A percentile compares a stretch with the other conserved stretches of the same genome.
Conservation (phyloP, 2,797 vertebrate species). For the Sebastes cheni region DNA sequence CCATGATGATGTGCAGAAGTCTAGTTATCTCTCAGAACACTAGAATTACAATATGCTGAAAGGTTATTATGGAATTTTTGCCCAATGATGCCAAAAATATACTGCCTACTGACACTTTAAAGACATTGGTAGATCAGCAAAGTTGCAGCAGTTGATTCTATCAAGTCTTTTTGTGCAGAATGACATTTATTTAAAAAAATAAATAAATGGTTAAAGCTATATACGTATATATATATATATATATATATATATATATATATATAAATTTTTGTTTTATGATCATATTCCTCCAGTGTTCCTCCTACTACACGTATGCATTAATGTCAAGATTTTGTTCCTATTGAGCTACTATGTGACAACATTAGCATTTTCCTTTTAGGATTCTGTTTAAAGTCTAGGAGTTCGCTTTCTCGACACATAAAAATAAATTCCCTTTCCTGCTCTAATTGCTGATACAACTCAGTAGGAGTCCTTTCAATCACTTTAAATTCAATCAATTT, state of each 20-base stretch:
- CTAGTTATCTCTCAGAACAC: no score
- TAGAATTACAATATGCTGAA: no score
- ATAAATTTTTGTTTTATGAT: neutral
- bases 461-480: conserved; percentile 15
- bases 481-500: conserved; percentile 20
- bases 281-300: neutral
- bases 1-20: accelerated
- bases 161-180: neutral
- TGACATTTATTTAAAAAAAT: neutral
- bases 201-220: neutral
- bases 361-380: neutral
- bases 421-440: neutral
- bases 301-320: neutral
- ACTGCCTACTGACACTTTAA: no score
- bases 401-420: neutral
- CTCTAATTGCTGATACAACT: conserved; percentile 7
- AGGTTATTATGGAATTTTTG: no score
- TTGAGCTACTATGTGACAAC: neutral
- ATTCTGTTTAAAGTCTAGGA: neutral
- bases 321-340: neutral
- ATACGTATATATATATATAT: no score
- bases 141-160: neutral
- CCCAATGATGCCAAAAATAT: no score
- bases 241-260: neutral
- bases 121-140: neutral